These are phyloP conservation scores for Drepana falcataria DNA, from an alignment of 2,888 invertebrate genomes.

Conservation along the genomic window DNA sequence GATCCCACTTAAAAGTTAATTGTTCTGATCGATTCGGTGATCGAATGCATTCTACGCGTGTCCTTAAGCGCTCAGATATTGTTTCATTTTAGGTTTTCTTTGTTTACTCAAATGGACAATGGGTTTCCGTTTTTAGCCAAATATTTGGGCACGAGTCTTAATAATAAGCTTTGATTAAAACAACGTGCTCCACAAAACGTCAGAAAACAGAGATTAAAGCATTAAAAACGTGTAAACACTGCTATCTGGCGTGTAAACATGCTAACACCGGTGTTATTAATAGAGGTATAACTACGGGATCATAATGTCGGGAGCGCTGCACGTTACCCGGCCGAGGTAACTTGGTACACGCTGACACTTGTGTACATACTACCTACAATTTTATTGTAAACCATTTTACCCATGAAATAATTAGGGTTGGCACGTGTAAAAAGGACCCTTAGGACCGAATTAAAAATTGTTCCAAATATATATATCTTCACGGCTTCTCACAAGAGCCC, in stretches of 20 bases:
- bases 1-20: slow-evolving; percentile 67
- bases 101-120: neutral
- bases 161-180: slow-evolving; percentile 6
- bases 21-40: slow-evolving; percentile 48
- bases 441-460: no score
- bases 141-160: neutral
- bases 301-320: slow-evolving; percentile 36
- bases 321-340: slow-evolving; percentile 25
- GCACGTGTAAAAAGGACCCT: no score
- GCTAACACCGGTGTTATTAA: slow-evolving; percentile 47
- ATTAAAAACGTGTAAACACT: slow-evolving; percentile 58
- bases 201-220: slow-evolving; percentile 33
- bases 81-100: slow-evolving; percentile 9
- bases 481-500: no score
- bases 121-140: neutral
- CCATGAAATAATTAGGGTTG: no score
- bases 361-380: neutral
- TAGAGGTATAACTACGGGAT: slow-evolving; percentile 50
- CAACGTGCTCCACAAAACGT: slow-evolving; percentile 12
- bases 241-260: slow-evolving; percentile 62
- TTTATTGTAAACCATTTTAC: neutral
- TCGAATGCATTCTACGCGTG: slow-evolving; percentile 30
- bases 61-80: slow-evolving; percentile 20
- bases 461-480: no score
- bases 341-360: slow-evolving; percentile 5